A percentile compares a stretch with the other conserved stretches of the same genome.
phyloP scores from a whole-genome alignment of 1,140 invertebrate genomes.

The Drosophila sechellia region DNA sequence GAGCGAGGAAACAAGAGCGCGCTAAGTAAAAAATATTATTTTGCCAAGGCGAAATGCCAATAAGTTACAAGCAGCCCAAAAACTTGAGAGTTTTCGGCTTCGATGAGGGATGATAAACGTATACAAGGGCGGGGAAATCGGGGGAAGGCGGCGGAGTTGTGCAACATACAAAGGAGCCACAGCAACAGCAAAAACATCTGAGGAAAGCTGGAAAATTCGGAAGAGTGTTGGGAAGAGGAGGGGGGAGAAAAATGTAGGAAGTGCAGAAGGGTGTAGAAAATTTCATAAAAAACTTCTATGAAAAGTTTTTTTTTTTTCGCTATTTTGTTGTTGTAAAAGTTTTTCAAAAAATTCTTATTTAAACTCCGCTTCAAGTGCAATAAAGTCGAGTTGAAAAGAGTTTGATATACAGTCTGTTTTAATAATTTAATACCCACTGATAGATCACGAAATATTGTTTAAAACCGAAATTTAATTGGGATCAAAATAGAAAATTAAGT shows the following conservation, averaged over 20 bases:
- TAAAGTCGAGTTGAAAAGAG: slow-evolving; percentile 40
- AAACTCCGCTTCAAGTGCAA: slow-evolving; percentile 81
- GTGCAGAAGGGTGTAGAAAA: slow-evolving; percentile 45
- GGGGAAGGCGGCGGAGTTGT: not conserved
- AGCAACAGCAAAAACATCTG: slow-evolving; percentile 30
- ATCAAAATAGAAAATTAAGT: no score
- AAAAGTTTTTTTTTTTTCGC: slow-evolving; percentile 54
- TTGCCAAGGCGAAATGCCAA: slow-evolving; percentile 64
- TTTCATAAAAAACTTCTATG: slow-evolving; percentile 78
- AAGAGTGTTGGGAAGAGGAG: slow-evolving; percentile 28
- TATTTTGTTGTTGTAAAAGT: slow-evolving; percentile 50
- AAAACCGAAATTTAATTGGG: no score
- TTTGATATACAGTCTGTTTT: slow-evolving; percentile 11
- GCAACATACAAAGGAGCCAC: slow-evolving; percentile 30
- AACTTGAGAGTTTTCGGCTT: slow-evolving; percentile 33
- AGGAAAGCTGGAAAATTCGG: slow-evolving; percentile 44
- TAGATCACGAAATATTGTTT: no score
- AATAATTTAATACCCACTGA: not conserved
- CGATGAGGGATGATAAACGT: slow-evolving; percentile 36
- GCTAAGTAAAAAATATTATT: slow-evolving; percentile 66
- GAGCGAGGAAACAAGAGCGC: slow-evolving; percentile 4
- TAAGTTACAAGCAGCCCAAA: slow-evolving; percentile 52
- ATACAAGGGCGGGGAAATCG: not conserved
- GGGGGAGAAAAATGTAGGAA: not conserved
- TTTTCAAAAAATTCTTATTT: slow-evolving; percentile 74